These are phyloP conservation scores for Drosophila melanosoma DNA, from an alignment of 2,888 invertebrate species.

Conservation along the genomic window DNA sequence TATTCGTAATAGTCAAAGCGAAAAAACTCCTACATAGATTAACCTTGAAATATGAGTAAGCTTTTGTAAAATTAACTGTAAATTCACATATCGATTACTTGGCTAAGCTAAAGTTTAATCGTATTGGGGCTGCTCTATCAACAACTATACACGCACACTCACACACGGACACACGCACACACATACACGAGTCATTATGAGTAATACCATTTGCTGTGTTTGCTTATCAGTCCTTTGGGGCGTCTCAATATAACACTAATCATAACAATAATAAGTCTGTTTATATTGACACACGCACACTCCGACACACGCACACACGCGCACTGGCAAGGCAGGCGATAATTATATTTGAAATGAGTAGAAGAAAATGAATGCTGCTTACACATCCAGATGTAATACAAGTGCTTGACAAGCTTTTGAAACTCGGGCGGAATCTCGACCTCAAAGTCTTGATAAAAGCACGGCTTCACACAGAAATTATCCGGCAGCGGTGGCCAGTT, in stretches of 20 bases:
- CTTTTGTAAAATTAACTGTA: background rate
- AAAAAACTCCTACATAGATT: background rate
- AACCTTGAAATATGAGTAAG: background rate
- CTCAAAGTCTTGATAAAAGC: slow-evolving; percentile 99
- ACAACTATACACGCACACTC: background rate
- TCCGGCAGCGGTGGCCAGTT: slow-evolving; percentile 99
- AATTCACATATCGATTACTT: background rate
- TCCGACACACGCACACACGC: background rate
- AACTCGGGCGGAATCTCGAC: slow-evolving; percentile 99
- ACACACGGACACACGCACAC: background rate
- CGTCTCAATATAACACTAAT: slow-evolving; percentile 30
- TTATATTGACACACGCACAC: background rate
- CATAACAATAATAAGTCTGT: background rate
- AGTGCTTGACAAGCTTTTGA: slow-evolving; percentile 96
- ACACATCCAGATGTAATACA: slow-evolving; percentile 99
- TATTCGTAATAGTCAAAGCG: too few relatives aligned
- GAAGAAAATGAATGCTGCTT: slow-evolving; percentile 85
- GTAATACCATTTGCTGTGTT: slow-evolving; percentile 41
- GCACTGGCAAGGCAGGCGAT: background rate
- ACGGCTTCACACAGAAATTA: slow-evolving; percentile 97
- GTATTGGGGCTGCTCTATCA: background rate
- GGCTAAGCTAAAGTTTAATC: background rate
- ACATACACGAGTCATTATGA: slow-evolving; percentile 46
- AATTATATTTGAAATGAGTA: background rate
- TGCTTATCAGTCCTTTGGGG: slow-evolving; percentile 33